Evolutionary conservation across 2,888 invertebrate genomes (phyloP), one percentile per base, ranked within the genome.

Genomic region (Pristionchus fissidentatus): DNA sequence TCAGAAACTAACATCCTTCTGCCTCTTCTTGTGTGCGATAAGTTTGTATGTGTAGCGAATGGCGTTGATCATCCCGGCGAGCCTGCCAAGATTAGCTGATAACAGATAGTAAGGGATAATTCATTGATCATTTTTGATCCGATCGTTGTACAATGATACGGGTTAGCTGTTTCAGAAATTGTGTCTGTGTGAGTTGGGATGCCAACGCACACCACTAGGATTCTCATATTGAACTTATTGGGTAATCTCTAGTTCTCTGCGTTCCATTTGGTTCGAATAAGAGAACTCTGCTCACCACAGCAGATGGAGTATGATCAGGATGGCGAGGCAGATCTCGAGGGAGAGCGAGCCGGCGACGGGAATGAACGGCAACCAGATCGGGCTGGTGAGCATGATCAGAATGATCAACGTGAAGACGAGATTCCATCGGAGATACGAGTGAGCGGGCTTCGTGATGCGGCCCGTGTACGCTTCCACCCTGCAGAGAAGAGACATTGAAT

Each of bases 291-390:
- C 78, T 32, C 0, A 78, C 90, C 90, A 90, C 0, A 89, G 84
- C 55, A 84, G 77, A 73, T 89, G 89, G 2, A 89, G 79, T 49
- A 88, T 86, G 43, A 88, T 87, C 13, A 86, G 84, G 43, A 90
- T 84, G 35, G 87, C 87, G 22, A 87, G 85, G 26, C 88, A 89
- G 29, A 90, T 88, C 85, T 90, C 90, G 41, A 90, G 83, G 26
- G 88, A 85, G 70, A 87, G 87, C 57, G 87, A 41, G 26, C 55
- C 52, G 15, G 52, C 60, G n/a, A 83, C 66, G 0, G 83, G 83
- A 70, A 83, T 83, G 46, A 60, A 43, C 10, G 84, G 62, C 19
- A 85, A n/a, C 85, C 85, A 85, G 49, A 85, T 41, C 8, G 84
- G 75, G 1, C 79, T 32, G 15, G 85, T 70, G 32, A 85, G 55